Evolutionary conservation across 2,888 invertebrate genomes (phyloP).

Genomic region (Eucera pruinosa): DNA sequence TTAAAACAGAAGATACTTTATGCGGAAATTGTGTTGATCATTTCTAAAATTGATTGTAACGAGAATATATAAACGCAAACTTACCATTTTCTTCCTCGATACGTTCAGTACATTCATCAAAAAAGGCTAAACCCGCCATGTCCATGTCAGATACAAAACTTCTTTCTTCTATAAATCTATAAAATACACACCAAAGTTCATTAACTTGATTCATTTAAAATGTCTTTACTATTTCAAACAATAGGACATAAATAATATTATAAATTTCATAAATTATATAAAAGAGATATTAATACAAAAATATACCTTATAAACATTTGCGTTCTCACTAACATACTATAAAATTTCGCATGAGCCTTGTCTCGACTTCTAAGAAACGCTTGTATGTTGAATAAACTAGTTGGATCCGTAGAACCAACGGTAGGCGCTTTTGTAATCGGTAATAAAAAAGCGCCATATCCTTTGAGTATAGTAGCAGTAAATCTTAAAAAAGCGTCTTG

Average conservation of each 20-base stretch:
- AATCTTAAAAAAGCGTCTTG: conserved; percentile 99
- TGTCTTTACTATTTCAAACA: no score
- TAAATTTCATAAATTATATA: neutral
- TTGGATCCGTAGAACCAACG: conserved; percentile 97
- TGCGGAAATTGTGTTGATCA: no score
- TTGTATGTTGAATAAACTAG: conserved; percentile 96
- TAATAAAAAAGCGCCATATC: conserved; percentile 93
- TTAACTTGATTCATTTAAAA: no score
- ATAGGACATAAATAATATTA: no score
- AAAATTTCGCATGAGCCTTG: conserved; percentile 95
- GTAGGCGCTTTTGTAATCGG: conserved; percentile 98
- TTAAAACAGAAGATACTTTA: no score
- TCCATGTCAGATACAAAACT: conserved; percentile 99
- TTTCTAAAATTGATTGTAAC: no score
- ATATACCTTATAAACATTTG: conserved; percentile 94
- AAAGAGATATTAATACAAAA: conserved; percentile 13
- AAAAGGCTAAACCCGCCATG: conserved; percentile 95
- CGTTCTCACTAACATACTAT: conserved; percentile 94
- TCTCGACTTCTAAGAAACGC: conserved; percentile 95
- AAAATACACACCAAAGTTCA: conserved; percentile 28
- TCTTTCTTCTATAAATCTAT: conserved; percentile 98
- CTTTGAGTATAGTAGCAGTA: conserved; percentile 96
- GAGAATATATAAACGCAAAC: conserved; percentile 11
- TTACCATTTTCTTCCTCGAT: conserved; percentile 85
- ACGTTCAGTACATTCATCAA: conserved; percentile 98